Evolutionary conservation across 1,140 invertebrate genomes (phyloP).

Genomic region (Glomeris maerens): DNA sequence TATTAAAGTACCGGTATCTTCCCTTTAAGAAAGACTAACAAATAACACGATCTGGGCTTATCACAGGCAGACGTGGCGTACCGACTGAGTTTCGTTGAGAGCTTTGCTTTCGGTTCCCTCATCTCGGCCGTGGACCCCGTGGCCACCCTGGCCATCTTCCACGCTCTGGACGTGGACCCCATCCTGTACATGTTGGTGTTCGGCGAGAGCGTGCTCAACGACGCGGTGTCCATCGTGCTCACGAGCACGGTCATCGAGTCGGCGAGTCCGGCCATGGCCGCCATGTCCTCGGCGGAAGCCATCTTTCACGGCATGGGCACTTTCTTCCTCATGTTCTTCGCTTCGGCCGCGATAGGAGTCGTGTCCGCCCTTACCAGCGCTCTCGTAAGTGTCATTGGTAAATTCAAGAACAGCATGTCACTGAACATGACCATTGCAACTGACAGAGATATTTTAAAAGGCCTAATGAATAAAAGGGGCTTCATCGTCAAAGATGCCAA

Average conservation of each 20-base stretch:
- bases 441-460: too few relatives aligned
- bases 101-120: slow-evolving; percentile 93
- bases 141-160: slow-evolving; percentile 94
- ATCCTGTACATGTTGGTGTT: slow-evolving; percentile 97
- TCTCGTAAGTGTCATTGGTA: slow-evolving; percentile 38
- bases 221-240: slow-evolving; percentile 94
- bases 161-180: slow-evolving; percentile 87
- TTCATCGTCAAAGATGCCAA: too few relatives aligned
- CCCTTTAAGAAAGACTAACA: neutral
- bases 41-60: too few relatives aligned
- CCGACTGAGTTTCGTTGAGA: slow-evolving; percentile 81
- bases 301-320: slow-evolving; percentile 74
- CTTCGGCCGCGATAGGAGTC: slow-evolving; percentile 92
- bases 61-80: slow-evolving; percentile 58
- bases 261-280: slow-evolving; percentile 52
- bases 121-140: slow-evolving; percentile 99
- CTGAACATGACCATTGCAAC: neutral
- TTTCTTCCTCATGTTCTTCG: slow-evolving; percentile 97
- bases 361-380: slow-evolving; percentile 88
- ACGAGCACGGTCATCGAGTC: slow-evolving; percentile 53
- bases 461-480: too few relatives aligned
- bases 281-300: slow-evolving; percentile 51
- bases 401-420: neutral
- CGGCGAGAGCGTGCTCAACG: slow-evolving; percentile 94
- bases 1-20: neutral